Percentiles rank a stretch among this genome's conserved stretches.
Conservation (phyloP, 2,888 invertebrate genomes). For the Poecilobothrus nobilitatus region DNA sequence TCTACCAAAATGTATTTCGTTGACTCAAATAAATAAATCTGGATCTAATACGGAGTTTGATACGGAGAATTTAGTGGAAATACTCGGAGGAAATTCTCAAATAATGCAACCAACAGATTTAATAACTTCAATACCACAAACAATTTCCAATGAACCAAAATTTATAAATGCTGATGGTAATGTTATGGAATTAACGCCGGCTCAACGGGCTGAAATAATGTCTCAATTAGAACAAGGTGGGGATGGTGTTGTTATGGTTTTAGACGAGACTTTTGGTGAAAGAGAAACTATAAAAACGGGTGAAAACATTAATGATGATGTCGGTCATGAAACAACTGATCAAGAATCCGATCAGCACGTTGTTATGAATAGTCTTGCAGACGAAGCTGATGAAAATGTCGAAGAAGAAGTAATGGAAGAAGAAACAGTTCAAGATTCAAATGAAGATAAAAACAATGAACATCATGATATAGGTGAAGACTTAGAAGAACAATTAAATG, state of each 20-base stretch:
- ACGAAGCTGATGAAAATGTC: not conserved
- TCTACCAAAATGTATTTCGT: conserved; percentile 32
- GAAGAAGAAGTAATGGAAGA: conserved; percentile 20
- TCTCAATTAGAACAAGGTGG: conserved; percentile 41
- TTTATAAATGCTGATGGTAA: conserved; percentile 47
- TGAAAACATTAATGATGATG: conserved; percentile 31
- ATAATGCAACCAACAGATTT: conserved; percentile 18
- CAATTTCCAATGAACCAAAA: conserved; percentile 34
- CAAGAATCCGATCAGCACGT: conserved; percentile 25
- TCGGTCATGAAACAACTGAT: conserved; percentile 38
- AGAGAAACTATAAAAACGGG: conserved; percentile 23
- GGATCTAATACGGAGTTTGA: conserved; percentile 51
- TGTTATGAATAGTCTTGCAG: not conserved
- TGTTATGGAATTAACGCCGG: conserved; percentile 41
- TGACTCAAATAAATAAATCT: conserved; percentile 39
- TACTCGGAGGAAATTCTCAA: conserved; percentile 24
- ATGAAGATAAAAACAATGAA: conserved; percentile 27
- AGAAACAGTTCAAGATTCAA: conserved; percentile 15
- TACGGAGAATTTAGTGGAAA: conserved; percentile 47
- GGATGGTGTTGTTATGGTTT: conserved; percentile 42
- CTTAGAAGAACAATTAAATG: conserved; percentile 33
- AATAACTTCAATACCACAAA: conserved; percentile 12
- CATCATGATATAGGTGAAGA: conserved; percentile 44
- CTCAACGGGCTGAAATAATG: conserved; percentile 42
- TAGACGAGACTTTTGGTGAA: conserved; percentile 28